Percentiles rank a stretch among this genome's conserved stretches.
Evolutionary conservation across 2,113 vertebrate genomes (phyloP).

Genomic region (Microtus ochrogaster): DNA sequence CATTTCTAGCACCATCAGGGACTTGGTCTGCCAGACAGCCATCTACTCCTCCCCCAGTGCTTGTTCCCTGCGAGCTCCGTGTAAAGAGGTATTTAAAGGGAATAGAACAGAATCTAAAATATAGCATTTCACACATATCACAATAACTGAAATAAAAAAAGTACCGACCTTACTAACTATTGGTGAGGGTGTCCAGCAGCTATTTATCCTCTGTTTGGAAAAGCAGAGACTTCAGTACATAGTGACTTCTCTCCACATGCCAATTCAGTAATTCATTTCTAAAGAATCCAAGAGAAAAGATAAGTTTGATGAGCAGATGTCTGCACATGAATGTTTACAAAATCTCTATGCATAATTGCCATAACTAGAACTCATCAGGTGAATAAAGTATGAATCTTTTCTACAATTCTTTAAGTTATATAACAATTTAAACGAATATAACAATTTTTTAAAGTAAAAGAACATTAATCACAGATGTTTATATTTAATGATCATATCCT

Average conservation of each 20-base stretch:
- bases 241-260: background rate
- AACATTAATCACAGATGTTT: background rate
- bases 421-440: background rate
- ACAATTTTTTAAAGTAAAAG: background rate
- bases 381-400: background rate
- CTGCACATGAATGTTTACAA: background rate
- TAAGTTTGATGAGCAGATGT: background rate
- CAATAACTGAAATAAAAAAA: background rate
- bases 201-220: background rate
- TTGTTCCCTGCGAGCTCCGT: too few relatives aligned
- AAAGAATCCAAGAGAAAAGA: background rate
- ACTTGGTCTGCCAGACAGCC: too few relatives aligned
- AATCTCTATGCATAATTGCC: background rate
- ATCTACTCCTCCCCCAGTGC: too few relatives aligned
- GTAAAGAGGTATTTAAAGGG: background rate
- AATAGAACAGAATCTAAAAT: background rate
- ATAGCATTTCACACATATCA: too few relatives aligned
- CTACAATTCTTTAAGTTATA: background rate
- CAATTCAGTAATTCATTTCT: background rate
- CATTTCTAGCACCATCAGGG: too few relatives aligned
- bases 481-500: background rate
- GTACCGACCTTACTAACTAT: background rate
- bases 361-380: background rate
- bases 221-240: background rate
- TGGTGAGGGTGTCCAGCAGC: background rate